Evolutionary conservation across 2,888 invertebrate genomes (phyloP).

Genomic region (Bellardia bayeri): DNA sequence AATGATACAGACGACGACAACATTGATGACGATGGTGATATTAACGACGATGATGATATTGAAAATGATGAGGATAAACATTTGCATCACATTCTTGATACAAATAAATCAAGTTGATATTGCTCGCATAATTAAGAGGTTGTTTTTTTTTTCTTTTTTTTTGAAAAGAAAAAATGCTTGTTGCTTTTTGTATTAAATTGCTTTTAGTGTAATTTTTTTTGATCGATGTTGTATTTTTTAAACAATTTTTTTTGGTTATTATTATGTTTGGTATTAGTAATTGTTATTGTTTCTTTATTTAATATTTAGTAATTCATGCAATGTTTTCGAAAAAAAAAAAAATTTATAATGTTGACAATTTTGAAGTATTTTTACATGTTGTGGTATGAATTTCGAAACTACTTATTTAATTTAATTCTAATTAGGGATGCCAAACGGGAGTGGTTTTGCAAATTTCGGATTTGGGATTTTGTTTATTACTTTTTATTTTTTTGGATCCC

Average conservation of each 20-base stretch:
- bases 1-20: constrained; percentile 56
- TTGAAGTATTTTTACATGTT: too few relatives aligned
- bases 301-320: not conserved
- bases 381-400: too few relatives aligned
- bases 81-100: constrained; percentile 32
- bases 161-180: constrained; percentile 52
- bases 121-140: constrained; percentile 59
- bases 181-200: constrained; percentile 52
- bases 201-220: constrained; percentile 14
- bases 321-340: not conserved
- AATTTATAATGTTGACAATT: not conserved
- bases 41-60: constrained; percentile 49
- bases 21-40: constrained; percentile 22
- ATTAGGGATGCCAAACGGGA: too few relatives aligned
- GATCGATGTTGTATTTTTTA: constrained; percentile 28
- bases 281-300: constrained; percentile 4
- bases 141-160: constrained; percentile 16
- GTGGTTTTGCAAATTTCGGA: too few relatives aligned
- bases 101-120: constrained; percentile 69
- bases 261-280: not conserved
- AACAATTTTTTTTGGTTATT: not conserved
- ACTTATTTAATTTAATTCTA: too few relatives aligned
- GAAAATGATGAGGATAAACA: constrained; percentile 32
- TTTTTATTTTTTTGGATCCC: too few relatives aligned
- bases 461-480: too few relatives aligned